These are phyloP conservation scores for Orientallactaga sibirica DNA, from an alignment of 2,797 vertebrate species.

Conservation along the genomic window DNA sequence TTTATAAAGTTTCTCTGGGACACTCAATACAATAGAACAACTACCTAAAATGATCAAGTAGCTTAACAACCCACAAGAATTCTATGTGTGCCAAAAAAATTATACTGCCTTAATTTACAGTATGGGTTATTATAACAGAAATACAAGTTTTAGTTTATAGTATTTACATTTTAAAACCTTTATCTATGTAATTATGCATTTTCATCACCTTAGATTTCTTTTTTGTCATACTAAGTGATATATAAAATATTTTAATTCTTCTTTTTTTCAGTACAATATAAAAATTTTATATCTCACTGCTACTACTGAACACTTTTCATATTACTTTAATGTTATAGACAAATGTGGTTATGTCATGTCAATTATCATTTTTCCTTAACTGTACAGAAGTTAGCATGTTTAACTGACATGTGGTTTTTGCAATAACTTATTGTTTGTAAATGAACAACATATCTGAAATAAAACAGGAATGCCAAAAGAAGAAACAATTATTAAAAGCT, in stretches of 20 bases:
- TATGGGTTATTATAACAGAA: background rate
- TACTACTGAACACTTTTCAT: background rate
- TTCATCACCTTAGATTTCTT: background rate
- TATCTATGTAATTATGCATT: background rate
- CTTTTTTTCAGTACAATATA: background rate
- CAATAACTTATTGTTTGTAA: background rate
- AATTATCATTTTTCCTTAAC: background rate
- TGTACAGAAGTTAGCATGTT: background rate
- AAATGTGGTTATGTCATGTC: background rate
- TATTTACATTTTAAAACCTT: slow-evolving; percentile 9
- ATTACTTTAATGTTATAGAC: background rate
- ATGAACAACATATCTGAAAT: background rate
- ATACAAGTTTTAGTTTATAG: background rate
- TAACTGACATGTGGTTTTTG: background rate
- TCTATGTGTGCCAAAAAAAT: background rate
- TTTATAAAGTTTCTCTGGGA: background rate
- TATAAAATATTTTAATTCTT: background rate
- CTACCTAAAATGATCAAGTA: slow-evolving; percentile 30
- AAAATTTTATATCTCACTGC: background rate
- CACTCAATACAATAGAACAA: background rate
- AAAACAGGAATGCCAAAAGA: background rate
- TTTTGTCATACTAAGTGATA: background rate
- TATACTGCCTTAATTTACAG: background rate
- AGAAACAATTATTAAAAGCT: background rate
- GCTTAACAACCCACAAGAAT: background rate